phyloP scores from a whole-genome alignment of 2,113 vertebrate genomes.

The Sebastes fasciatus region DNA sequence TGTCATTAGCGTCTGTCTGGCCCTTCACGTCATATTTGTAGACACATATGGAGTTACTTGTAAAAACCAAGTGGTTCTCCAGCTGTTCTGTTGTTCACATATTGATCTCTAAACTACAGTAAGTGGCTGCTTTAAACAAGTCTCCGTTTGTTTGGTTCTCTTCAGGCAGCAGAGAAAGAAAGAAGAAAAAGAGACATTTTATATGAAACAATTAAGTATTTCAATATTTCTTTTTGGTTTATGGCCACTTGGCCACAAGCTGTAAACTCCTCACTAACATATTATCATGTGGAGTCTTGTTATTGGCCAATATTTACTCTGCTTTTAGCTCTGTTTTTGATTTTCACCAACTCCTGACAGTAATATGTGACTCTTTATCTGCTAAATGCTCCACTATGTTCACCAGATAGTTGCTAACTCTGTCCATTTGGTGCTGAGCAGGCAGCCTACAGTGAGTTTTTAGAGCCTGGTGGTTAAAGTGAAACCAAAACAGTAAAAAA shows the following conservation, averaged over 20 bases:
- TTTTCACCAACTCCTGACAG: not conserved
- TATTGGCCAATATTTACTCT: not conserved
- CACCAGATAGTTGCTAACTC: not conserved
- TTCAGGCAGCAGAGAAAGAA: not conserved
- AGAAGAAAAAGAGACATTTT: not conserved
- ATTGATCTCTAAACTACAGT: conserved; percentile 25
- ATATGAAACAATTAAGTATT: not conserved
- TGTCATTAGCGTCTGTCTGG: conserved; percentile 46
- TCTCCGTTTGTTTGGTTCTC: conserved; percentile 26
- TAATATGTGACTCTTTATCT: not conserved
- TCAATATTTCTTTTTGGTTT: not conserved
- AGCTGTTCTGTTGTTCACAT: conserved; percentile 21
- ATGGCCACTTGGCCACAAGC: not conserved
- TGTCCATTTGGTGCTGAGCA: not conserved
- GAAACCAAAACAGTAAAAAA: not conserved
- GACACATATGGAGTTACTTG: conserved; percentile 22
- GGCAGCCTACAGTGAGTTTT: not conserved
- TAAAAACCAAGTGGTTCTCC: conserved; percentile 32
- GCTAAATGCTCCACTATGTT: not conserved
- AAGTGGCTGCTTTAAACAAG: conserved; percentile 14
- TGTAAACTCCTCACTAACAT: not conserved
- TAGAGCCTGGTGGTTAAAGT: not conserved
- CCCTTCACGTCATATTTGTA: conserved; percentile 28
- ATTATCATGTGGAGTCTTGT: not conserved
- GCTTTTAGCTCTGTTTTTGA: not conserved